Evolutionary conservation across 2,888 invertebrate species (phyloP), one percentile per base, ranked within the genome.

Genomic region (Biston stratarius): DNA sequence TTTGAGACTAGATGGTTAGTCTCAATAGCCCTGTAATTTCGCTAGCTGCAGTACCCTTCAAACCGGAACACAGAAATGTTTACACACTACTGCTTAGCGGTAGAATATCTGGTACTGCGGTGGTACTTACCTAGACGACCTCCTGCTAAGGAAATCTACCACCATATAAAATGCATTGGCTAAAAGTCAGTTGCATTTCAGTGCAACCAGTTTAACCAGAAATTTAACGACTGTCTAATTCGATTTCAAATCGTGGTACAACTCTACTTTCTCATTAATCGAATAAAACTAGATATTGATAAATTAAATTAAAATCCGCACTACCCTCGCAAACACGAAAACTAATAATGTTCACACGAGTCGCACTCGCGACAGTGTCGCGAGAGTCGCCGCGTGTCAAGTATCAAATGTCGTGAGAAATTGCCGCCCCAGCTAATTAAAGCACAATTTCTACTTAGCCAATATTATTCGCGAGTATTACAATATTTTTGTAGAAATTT

Each of bases 311-410:
- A 67, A 52, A 61, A 40, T 52, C 51, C 51, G 15, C 48, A 44
- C 48, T 38, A 42, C 62, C 59, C 59, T 62, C 34, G 58, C 57
- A 67, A 61, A 58, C 67, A 67, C 1, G 57, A 61, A 58, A 52
- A 61, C 61, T 61, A 5, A 57, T 66, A 61, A 66, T 61, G 66
- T 67, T 67, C 67, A 67, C 67, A 67, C 67, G 66, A n/a, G 58
- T 58, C 53, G 62, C 67, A 33, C 52, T 66, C 57, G 62, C 59
- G 40, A 59, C 45, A 45, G 47, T 24, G 24, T n/a, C 34, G 47
- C 33, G 36, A 33, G 14, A 33, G 24, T n/a, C 8, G 38, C 24
- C 65, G 65, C 67, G 67, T 67, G 67, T 14, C 62, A 36, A 15
- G 62, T 67, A 52, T 67, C 67, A 10, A 59, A 62, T 67, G 53